Percentiles rank a stretch among this genome's conserved stretches.
Evolutionary conservation across 2,797 vertebrate species (phyloP).

Genomic region (Crypturellus tataupa): DNA sequence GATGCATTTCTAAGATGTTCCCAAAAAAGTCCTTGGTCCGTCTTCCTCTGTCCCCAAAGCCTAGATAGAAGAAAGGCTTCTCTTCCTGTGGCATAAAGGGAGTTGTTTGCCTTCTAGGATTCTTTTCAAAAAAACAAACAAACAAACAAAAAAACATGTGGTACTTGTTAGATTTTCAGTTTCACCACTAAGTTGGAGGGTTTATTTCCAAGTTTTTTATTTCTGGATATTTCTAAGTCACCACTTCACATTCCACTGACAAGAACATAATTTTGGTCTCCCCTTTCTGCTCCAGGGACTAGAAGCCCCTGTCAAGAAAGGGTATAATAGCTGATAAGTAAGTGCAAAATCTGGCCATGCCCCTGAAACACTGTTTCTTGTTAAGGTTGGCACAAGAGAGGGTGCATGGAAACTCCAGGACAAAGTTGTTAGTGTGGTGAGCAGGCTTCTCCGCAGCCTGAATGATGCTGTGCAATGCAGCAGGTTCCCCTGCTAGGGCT

Average conservation of each 20-base stretch:
- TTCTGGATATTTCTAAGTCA: background rate
- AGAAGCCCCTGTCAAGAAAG: background rate
- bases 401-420: background rate
- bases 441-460: background rate
- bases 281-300: background rate
- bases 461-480: background rate
- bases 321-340: background rate
- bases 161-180: background rate
- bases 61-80: background rate
- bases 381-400: background rate
- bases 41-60: background rate
- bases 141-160: no score
- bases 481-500: accelerated
- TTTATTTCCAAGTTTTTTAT: background rate
- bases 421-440: background rate
- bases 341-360: accelerated
- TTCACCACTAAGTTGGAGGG: background rate
- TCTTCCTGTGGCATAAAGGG: background rate
- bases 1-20: background rate
- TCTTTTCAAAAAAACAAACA: conserved; percentile 8
- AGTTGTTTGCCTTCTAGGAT: background rate
- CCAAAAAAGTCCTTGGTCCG: background rate
- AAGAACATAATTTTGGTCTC: background rate
- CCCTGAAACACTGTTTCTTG: background rate
- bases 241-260: background rate